These are phyloP conservation scores for Phrynocephalus forsythii DNA, from an alignment of 2,797 vertebrate genomes.

Conservation along the genomic window DNA sequence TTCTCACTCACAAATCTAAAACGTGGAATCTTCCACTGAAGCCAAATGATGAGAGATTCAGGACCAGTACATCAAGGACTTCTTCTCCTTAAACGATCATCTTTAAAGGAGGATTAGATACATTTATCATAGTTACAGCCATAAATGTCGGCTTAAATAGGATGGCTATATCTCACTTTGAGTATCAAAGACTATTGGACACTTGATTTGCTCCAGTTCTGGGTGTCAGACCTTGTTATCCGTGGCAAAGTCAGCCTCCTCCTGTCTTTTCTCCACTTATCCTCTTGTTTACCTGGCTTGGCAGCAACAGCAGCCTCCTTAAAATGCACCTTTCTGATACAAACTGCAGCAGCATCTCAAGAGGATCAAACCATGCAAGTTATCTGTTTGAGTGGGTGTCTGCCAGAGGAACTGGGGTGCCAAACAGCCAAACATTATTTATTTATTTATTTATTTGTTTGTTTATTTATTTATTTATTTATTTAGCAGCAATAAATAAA, in stretches of 20 bases:
- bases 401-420: not conserved
- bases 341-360: not conserved
- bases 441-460: no score
- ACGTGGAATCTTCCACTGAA: not conserved
- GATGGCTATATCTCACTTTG: no score
- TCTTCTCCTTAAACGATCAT: not conserved
- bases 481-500: no score
- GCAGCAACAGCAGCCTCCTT: no score
- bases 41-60: not conserved
- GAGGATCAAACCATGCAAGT: no score
- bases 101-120: not conserved
- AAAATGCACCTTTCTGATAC: not conserved
- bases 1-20: not conserved
- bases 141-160: not conserved
- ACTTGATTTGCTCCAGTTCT: not conserved
- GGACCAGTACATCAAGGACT: not conserved
- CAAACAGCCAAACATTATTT: no score
- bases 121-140: not conserved
- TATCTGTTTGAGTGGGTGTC: no score
- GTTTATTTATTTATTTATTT: no score
- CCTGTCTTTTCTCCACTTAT: not conserved
- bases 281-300: not conserved
- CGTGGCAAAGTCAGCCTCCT: not conserved
- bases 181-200: no score
- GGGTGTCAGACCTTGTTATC: not conserved